A percentile compares a stretch with the other conserved stretches of the same genome.
These are phyloP conservation scores for Sesia bembeciformis DNA, from an alignment of 2,888 invertebrate species.

Conservation along the genomic window DNA sequence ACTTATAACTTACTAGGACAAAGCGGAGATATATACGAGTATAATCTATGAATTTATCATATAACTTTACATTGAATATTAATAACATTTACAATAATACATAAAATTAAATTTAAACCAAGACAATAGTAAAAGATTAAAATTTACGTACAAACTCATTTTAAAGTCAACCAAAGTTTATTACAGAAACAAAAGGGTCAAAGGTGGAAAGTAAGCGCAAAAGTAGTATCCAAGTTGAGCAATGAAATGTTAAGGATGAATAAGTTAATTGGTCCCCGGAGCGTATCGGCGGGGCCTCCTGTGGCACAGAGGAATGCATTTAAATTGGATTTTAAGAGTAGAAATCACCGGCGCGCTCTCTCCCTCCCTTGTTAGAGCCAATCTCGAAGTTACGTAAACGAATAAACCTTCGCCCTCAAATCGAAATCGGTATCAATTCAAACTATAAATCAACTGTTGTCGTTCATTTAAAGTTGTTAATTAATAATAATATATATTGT, in stretches of 20 bases:
- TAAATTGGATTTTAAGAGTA: constrained; percentile 75
- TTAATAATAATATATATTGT: too few species aligned
- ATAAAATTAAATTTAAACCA: too few species aligned
- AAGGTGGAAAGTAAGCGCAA: constrained; percentile 29
- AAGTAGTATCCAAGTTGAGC: constrained; percentile 58
- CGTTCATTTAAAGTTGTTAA: not conserved
- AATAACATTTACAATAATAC: too few species aligned
- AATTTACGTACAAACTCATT: not conserved
- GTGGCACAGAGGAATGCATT: constrained; percentile 74
- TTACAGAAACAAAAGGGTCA: not conserved
- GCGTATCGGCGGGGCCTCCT: constrained; percentile 67
- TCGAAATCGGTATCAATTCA: constrained; percentile 49
- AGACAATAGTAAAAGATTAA: too few species aligned
- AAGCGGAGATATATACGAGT: too few species aligned
- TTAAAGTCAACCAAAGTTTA: not conserved
- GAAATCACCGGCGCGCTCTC: constrained; percentile 67
- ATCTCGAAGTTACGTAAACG: constrained; percentile 73
- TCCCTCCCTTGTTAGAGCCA: constrained; percentile 69
- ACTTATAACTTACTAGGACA: too few species aligned
- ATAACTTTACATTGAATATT: too few species aligned
- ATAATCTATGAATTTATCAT: too few species aligned
- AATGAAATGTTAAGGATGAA: constrained; percentile 74
- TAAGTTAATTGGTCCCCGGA: constrained; percentile 71
- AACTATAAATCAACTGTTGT: constrained; percentile 12
- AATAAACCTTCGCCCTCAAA: constrained; percentile 61